A percentile compares a stretch with the other conserved stretches of the same genome.
Conservation (phyloP, 1,140 invertebrate species). For the Meteorus sp. region DNA sequence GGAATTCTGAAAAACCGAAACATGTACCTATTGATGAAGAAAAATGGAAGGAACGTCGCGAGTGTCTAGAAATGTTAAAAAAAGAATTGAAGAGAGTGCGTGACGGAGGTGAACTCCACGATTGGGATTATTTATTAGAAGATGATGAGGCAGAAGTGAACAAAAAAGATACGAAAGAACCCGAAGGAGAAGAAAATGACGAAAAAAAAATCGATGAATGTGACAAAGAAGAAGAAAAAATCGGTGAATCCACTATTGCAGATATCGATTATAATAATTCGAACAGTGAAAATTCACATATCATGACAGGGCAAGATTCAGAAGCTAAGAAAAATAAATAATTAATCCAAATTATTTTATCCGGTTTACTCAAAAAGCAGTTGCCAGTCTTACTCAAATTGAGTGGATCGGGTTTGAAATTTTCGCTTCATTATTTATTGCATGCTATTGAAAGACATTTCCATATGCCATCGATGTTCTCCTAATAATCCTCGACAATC, state of each 20-base stretch:
- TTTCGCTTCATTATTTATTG: no score
- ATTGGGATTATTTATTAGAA: conserved; percentile 51
- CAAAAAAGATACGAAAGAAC: conserved; percentile 23
- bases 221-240: conserved; percentile 19
- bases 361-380: background rate
- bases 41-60: conserved; percentile 52
- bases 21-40: conserved; percentile 32
- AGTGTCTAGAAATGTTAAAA: conserved; percentile 54
- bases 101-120: conserved; percentile 46
- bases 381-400: no score
- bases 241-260: conserved; percentile 2
- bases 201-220: conserved; percentile 19
- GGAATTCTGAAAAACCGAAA: conserved; percentile 21
- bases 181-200: background rate
- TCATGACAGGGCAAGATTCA: background rate
- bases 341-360: no score
- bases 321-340: conserved; percentile 32
- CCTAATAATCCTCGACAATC: no score
- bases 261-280: background rate
- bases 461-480: no score
- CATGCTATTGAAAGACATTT: no score
- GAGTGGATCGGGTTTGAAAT: no score
- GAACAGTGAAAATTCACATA: background rate
- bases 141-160: conserved; percentile 35
- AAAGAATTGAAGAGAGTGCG: conserved; percentile 48